Evolutionary conservation across 2,888 invertebrate genomes (phyloP).

Genomic region (Deilephila porcellus): DNA sequence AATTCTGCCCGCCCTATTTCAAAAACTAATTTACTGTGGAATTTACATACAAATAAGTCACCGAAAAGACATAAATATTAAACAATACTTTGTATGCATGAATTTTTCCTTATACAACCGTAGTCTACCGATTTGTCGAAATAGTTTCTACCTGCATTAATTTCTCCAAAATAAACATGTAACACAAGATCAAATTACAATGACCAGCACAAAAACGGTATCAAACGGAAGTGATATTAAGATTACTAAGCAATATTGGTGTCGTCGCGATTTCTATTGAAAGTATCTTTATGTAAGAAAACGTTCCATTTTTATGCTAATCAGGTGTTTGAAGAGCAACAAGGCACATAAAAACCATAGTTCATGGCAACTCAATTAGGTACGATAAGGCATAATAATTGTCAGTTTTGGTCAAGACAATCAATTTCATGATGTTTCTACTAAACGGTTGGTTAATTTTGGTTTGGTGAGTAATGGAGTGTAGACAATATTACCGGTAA

Average conservation of each 20-base stretch:
- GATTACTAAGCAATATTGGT: constrained; percentile 17
- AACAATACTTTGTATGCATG: too few species aligned
- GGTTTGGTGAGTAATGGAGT: neutral
- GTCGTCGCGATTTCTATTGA: constrained; percentile 22
- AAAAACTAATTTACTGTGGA: too few species aligned
- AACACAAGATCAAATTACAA: constrained; percentile 7
- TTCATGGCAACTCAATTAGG: constrained; percentile 9
- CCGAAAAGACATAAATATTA: neutral
- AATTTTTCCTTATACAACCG: neutral
- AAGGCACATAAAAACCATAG: constrained; percentile 9
- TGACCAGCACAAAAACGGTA: constrained; percentile 20
- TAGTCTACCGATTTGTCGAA: neutral
- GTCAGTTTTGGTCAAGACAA: neutral
- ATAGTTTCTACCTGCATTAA: neutral
- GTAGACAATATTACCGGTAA: neutral
- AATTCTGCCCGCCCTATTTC: too few species aligned
- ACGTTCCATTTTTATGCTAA: constrained; percentile 10
- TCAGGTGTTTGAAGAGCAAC: neutral
- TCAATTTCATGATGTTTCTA: constrained; percentile 1
- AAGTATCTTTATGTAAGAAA: constrained; percentile 20
- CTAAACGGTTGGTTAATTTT: constrained; percentile 7
- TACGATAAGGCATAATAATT: neutral
- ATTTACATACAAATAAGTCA: too few species aligned
- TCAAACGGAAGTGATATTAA: constrained; percentile 20
- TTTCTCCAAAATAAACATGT: constrained; percentile 23